Evolutionary conservation across 2,888 invertebrate species (phyloP), one percentile per base, ranked within the genome.

Genomic region (Dinocampus coccinellae): DNA sequence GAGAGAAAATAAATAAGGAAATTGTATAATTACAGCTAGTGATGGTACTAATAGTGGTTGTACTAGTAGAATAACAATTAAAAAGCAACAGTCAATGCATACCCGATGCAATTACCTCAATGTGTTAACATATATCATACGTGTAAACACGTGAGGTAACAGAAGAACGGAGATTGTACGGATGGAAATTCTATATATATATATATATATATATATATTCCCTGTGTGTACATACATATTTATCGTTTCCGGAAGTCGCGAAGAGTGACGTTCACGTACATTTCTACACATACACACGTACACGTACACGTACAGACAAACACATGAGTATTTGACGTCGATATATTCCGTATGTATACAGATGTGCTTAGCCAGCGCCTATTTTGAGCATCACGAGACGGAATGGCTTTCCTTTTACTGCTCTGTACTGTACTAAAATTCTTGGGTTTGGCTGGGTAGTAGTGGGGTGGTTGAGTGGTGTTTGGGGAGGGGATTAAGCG

Each of bases 231-330:
- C 57, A 63, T 70, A 55, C 75, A 72, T 78, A 81, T 82, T 82
- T 82, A 81, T 82, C 80, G 78, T 72, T 81, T 79, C 76, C 78
- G 81, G 78, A 82, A 77, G 75, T 72, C 63, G 64, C 34, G 68
- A 69, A 73, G 70, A 68, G 75, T 70, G 70, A 74, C 70, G 63
- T 70, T 70, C 66, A 74, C 60, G 34, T 73, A 75, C 72, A 63
- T 47, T 22, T 55, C 39, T 20, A 47, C 26, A 55, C 55, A 42
- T 36, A 39, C 39, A 29, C 29, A 39, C 53, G 36, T 62, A 68
- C 60, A 74, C 70, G 63, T 70, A 68, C 66, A 74, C 60, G 34
- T 73, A 75, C 72, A 63, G 36, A 22, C 60, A 33, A n/a, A 47
- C 26, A 55, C 55, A 42, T 36, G 29, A 33, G 29, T 22, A 39